Percentiles rank a stretch among this genome's conserved stretches.
phyloP scores from a whole-genome alignment of 2,797 vertebrate genomes.

The Hydrophis major region DNA sequence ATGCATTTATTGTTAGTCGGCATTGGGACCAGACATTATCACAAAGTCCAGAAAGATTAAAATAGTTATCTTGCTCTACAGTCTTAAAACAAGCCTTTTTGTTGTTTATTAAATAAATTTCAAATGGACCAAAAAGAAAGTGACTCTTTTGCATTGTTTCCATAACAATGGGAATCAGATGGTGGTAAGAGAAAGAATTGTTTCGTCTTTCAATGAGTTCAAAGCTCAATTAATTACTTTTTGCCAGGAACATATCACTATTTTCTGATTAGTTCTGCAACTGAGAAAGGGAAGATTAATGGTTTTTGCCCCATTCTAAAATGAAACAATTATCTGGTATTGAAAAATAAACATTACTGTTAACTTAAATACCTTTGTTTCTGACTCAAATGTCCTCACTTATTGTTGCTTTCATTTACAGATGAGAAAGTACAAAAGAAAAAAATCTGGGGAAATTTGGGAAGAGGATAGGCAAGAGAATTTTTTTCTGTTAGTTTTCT shows the following conservation, averaged over 20 bases:
- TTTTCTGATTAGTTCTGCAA: conserved; percentile 17
- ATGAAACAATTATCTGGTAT: background rate
- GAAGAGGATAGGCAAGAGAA: background rate
- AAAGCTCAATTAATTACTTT: conserved; percentile 21
- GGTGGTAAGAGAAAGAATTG: conserved; percentile 35
- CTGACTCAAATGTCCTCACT: background rate
- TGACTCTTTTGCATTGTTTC: conserved; percentile 39
- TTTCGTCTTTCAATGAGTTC: conserved; percentile 36
- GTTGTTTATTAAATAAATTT: conserved; percentile 18
- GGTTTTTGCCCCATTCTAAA: background rate
- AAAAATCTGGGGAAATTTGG: background rate
- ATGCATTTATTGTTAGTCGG: conserved; percentile 36
- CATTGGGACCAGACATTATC: background rate
- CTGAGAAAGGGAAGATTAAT: background rate
- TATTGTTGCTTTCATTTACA: background rate
- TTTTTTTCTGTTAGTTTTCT: background rate
- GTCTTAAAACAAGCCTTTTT: conserved; percentile 22
- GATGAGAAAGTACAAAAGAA: background rate
- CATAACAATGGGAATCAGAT: conserved; percentile 45
- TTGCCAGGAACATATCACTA: background rate
- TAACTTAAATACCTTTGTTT: background rate
- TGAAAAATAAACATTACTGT: background rate
- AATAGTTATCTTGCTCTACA: background rate
- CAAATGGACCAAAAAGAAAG: background rate
- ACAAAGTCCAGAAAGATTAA: background rate